Conservation (phyloP, 1,140 invertebrate genomes). For the Caenorhabditis briggsae region DNA sequence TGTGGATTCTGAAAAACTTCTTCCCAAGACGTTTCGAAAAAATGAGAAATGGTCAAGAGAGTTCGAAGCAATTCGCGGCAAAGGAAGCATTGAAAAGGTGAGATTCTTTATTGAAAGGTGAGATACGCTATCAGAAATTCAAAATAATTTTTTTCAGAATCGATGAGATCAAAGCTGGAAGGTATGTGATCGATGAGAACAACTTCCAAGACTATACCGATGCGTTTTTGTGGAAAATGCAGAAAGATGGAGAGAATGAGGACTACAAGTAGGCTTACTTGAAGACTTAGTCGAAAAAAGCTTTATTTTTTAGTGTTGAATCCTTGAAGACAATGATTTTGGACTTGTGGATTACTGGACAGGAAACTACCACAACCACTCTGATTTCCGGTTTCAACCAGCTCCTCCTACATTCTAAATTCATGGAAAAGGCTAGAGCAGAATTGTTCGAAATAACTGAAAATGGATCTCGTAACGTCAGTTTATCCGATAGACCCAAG, state of each 20-base stretch:
- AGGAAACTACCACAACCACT: conserved; percentile 69
- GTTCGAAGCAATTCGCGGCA: background rate
- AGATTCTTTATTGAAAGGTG: too few species aligned
- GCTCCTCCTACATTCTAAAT: conserved; percentile 57
- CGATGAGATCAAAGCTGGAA: conserved; percentile 36
- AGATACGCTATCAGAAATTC: too few species aligned
- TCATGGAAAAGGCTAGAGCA: conserved; percentile 37
- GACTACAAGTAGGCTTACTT: background rate
- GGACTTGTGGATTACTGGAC: conserved; percentile 65
- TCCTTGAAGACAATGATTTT: conserved; percentile 34
- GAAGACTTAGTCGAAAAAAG: too few species aligned
- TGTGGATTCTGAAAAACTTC: background rate
- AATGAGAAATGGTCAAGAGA: background rate
- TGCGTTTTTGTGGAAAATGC: conserved; percentile 79
- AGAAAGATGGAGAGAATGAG: conserved; percentile 56
- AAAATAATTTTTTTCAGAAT: too few species aligned
- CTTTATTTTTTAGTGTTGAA: conserved; percentile 53
- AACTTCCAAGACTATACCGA: conserved; percentile 80
- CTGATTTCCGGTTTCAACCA: conserved; percentile 67
- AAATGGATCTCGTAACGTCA: conserved; percentile 2
- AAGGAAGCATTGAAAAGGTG: conserved; percentile 36
- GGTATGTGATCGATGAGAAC: conserved; percentile 78
- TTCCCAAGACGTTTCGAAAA: background rate
- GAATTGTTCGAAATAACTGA: background rate
- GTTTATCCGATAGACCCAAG: conserved; percentile 29